Percentiles rank a stretch among this genome's conserved stretches.
Evolutionary conservation across 2,797 vertebrate genomes (phyloP).

Genomic region (Falco peregrinus): DNA sequence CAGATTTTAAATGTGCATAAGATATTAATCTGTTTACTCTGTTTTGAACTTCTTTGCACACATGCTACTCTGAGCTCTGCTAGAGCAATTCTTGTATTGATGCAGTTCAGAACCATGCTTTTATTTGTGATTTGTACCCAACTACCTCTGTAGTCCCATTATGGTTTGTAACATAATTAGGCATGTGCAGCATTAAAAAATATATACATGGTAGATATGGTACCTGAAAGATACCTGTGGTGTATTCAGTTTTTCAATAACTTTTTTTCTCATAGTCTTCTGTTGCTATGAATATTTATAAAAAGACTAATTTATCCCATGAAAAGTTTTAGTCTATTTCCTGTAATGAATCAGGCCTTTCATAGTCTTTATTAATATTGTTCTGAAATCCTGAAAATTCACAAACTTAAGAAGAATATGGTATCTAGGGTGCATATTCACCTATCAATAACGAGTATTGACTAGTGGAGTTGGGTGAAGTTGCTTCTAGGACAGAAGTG

Average conservation of each 20-base stretch:
- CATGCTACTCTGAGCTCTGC: background rate
- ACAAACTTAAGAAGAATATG: background rate
- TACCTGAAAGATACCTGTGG: background rate
- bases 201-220: background rate
- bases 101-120: background rate
- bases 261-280: background rate
- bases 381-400: background rate
- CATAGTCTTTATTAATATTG: background rate
- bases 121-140: background rate
- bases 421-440: background rate
- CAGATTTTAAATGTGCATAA: background rate
- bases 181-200: background rate
- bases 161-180: background rate
- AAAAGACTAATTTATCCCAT: background rate
- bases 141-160: background rate
- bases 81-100: background rate
- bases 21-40: background rate
- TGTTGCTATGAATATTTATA: background rate
- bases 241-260: background rate
- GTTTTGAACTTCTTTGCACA: background rate
- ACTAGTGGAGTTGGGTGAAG: background rate
- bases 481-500: background rate
- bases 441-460: background rate
- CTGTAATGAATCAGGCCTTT: background rate
- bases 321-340: background rate